Conservation (phyloP, 2,113 vertebrate species). For the Clarias gariepinus region DNA sequence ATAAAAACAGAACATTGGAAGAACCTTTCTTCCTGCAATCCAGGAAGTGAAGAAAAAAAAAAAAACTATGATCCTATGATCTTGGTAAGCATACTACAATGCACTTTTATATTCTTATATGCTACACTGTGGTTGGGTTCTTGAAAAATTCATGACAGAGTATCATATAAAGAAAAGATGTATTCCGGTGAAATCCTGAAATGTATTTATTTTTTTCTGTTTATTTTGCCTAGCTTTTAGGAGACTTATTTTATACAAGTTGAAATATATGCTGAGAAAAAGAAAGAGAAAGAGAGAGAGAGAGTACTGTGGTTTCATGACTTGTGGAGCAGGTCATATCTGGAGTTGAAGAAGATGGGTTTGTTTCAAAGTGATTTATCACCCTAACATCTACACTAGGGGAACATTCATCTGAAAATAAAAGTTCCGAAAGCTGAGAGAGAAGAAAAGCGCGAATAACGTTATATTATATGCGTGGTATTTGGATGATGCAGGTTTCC, state of each 20-base stretch:
- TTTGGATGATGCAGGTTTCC: background rate
- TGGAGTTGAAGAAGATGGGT: constrained; percentile 58
- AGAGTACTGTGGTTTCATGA: constrained; percentile 53
- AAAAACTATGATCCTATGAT: background rate
- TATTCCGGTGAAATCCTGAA: constrained; percentile 5
- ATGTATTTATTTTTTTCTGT: background rate
- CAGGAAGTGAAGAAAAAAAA: background rate
- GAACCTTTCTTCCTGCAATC: background rate
- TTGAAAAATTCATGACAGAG: constrained; percentile 15
- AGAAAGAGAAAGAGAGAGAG: constrained; percentile 18
- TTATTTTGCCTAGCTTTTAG: background rate
- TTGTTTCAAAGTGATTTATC: constrained; percentile 66
- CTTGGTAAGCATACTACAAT: constrained; percentile 34
- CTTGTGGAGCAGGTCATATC: constrained; percentile 58
- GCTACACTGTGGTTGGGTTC: background rate
- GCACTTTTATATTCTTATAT: constrained; percentile 15
- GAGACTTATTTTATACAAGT: background rate
- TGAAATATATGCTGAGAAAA: background rate
- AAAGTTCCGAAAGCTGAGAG: constrained; percentile 21
- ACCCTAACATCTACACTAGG: constrained; percentile 40
- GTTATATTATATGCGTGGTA: constrained; percentile 2
- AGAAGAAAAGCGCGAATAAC: background rate
- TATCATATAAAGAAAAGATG: constrained; percentile 1
- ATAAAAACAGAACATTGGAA: background rate
- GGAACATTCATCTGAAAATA: constrained; percentile 43